Evolutionary conservation across 2,888 invertebrate species (phyloP).

Genomic region (Apantesis nais): DNA sequence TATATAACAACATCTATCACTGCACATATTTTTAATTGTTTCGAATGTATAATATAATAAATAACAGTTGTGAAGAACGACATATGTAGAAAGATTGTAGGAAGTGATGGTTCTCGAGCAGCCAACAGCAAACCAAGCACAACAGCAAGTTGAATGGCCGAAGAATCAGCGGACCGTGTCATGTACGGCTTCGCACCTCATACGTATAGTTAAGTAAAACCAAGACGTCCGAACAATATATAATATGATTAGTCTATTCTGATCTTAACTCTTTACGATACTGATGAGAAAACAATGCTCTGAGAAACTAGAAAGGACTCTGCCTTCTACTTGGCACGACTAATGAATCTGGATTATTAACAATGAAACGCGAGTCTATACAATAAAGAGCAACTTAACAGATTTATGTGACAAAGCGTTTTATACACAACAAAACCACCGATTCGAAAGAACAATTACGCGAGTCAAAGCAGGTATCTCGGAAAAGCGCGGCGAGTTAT

Average conservation of each 20-base stretch:
- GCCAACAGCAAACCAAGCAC: conserved; percentile 70
- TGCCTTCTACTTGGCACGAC: conserved; percentile 44
- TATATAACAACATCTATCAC: neutral
- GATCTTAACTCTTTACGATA: neutral
- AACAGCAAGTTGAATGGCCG: conserved; percentile 79
- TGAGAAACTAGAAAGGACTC: conserved; percentile 25
- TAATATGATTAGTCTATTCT: conserved; percentile 10
- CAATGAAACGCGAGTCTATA: conserved; percentile 68
- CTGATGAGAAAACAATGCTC: conserved; percentile 3
- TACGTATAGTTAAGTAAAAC: conserved; percentile 34
- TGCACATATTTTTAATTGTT: neutral
- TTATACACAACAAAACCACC: conserved; percentile 79
- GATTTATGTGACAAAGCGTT: conserved; percentile 84
- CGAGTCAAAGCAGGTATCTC: conserved; percentile 81
- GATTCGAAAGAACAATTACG: conserved; percentile 84
- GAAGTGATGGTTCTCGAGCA: conserved; percentile 75
- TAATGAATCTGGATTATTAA: conserved; percentile 74
- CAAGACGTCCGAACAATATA: conserved; percentile 22
- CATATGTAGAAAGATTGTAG: conserved; percentile 63
- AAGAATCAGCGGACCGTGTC: conserved; percentile 71
- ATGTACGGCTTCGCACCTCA: conserved; percentile 68
- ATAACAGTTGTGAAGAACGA: conserved; percentile 34
- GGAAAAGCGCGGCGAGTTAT: conserved; percentile 80
- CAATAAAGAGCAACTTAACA: conserved; percentile 70
- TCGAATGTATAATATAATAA: neutral